Evolutionary conservation across 2,888 invertebrate species (phyloP), one percentile per base, ranked within the genome.

Genomic region (Dicycla oo): DNA sequence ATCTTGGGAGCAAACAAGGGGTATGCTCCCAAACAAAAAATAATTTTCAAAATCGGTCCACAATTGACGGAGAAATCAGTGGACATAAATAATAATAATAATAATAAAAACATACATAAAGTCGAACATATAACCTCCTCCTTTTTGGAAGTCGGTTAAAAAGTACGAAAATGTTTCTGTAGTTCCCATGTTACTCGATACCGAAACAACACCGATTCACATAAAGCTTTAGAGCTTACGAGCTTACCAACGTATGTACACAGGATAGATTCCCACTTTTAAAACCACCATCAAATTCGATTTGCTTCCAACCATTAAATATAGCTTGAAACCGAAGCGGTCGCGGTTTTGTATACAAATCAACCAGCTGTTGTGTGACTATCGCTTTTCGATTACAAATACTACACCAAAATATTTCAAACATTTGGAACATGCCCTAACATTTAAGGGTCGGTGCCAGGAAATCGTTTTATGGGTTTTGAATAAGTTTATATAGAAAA

Each of bases 221-320:
- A 34, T 34, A 73, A 72, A 73, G 13, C 56, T 34, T 49, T 10
- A 18, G 47, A 71, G 77, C 51, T 69, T 64, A 61, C 43, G 10
- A 40, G 53, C 54, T 58, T 13, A 30, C 40, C 20, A 78, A 60
- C 34, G 70, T 47, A 63, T 58, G 61, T 69, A 57, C 26, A 70
- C 51, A 61, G 38, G 57, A 69, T 73, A 56, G 34, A 65, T 65
- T 53, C 43, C 61, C 67, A 75, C 47, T 79, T 68, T 80, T 40
- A 49, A 75, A 79, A 64, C 75, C 67, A 45, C 70, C 64, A 79
- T 79, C 67, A 67, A 79, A 75, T 75, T 79, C 70, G 64, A 79
- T 79, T 80, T 79, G 60, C 53, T 64, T 70, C 30, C 15, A 62
- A 69, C 64, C 70, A 80, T 80, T 80, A 79, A 79, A 79, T 61